Conservation (phyloP, 2,113 vertebrate genomes). For the Poeciliopsis retropinna region DNA sequence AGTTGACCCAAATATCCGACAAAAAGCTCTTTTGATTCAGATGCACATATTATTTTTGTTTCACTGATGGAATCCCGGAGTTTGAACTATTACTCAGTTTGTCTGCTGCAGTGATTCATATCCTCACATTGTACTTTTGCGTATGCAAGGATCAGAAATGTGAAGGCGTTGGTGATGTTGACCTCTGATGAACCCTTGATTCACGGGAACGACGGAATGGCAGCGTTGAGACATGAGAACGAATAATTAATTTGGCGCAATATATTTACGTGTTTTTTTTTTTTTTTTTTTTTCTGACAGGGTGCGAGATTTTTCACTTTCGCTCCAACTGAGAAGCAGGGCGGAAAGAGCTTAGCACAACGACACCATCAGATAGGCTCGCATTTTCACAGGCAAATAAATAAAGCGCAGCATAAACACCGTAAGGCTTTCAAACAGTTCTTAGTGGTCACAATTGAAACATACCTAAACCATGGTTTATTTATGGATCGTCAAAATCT, state of each 20-base stretch:
- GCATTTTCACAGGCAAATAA: neutral
- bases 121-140: neutral
- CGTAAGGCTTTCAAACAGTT: neutral
- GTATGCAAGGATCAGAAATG: neutral
- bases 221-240: neutral
- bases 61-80: constrained; percentile 10
- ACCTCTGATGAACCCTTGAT: neutral
- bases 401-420: neutral
- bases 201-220: constrained; percentile 19
- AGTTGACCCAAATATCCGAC: constrained; percentile 57
- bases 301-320: constrained; percentile 59
- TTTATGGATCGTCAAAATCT: constrained; percentile 34
- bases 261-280: constrained; percentile 27
- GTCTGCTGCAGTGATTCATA: neutral
- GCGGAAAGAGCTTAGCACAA: constrained; percentile 3
- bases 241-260: constrained; percentile 22
- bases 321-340: constrained; percentile 27
- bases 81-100: neutral
- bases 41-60: constrained; percentile 19
- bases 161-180: neutral
- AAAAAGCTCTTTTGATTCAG: constrained; percentile 11
- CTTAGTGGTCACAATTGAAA: constrained; percentile 36
- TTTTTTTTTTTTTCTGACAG: neutral
- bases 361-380: neutral
- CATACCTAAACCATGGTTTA: constrained; percentile 23